Evolutionary conservation across 2,113 vertebrate genomes (phyloP).

Genomic region (Rhinoderma darwinii): DNA sequence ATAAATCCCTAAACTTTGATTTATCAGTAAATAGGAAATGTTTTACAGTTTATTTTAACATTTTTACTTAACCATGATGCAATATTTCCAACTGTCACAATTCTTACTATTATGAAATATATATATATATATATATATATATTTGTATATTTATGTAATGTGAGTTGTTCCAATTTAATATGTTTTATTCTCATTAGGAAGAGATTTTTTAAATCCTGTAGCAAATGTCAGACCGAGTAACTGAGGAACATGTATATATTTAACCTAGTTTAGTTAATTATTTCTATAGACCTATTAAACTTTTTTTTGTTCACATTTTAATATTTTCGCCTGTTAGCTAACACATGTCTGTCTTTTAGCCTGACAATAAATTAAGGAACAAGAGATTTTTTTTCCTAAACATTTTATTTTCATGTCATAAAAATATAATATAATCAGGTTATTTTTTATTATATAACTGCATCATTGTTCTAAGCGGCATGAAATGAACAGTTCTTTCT

Average conservation of each 20-base stretch:
- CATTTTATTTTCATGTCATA: background rate
- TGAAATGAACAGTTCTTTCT: background rate
- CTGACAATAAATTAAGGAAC: background rate
- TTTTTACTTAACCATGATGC: too few species aligned
- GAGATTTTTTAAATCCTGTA: background rate
- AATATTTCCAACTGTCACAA: too few species aligned
- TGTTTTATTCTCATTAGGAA: too few species aligned
- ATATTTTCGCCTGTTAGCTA: background rate
- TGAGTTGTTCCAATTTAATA: too few species aligned
- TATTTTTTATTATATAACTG: constrained; percentile 22
- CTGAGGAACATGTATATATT: background rate
- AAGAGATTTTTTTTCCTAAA: background rate
- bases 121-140: too few species aligned
- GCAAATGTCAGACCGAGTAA: background rate
- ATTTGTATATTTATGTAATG: too few species aligned
- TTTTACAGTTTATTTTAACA: too few species aligned
- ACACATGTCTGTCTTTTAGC: background rate
- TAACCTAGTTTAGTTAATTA: background rate
- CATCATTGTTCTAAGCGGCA: constrained; percentile 23
- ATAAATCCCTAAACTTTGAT: too few species aligned
- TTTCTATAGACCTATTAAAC: background rate
- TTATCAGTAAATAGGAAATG: too few species aligned
- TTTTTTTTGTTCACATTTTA: background rate
- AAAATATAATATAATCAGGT: constrained; percentile 9
- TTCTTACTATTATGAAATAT: too few species aligned